A percentile compares a stretch with the other conserved stretches of the same genome.
Conservation (phyloP, 2,888 invertebrate genomes). For the Encarsia formosa region DNA sequence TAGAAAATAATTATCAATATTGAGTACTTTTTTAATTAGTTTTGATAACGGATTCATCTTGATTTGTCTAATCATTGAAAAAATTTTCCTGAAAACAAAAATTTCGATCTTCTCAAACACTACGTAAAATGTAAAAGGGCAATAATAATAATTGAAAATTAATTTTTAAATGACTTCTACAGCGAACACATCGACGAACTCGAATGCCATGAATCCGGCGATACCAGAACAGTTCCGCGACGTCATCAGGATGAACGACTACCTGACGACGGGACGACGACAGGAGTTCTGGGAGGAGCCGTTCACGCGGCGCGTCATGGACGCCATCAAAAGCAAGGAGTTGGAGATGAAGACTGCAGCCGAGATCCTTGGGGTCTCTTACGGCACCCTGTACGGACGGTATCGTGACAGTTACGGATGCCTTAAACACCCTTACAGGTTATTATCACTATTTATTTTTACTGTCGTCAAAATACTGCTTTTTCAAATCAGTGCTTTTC, state of each 20-base stretch:
- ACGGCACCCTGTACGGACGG: conserved; percentile 84
- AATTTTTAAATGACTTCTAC: too few relatives aligned
- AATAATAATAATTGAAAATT: too few relatives aligned
- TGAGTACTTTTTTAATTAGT: too few relatives aligned
- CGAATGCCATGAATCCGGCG: conserved; percentile 45
- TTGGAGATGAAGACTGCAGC: conserved; percentile 92
- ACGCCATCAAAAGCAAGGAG: conserved; percentile 84
- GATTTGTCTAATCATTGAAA: too few relatives aligned
- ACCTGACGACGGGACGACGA: conserved; percentile 76
- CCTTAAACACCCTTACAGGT: conserved; percentile 83
- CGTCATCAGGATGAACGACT: conserved; percentile 83
- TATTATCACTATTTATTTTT: conserved; percentile 7
- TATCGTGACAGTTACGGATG: conserved; percentile 87
- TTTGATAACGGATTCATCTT: too few relatives aligned
- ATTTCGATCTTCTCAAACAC: too few relatives aligned
- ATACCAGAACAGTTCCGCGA: conserved; percentile 56
- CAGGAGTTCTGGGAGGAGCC: conserved; percentile 93
- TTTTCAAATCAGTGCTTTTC: background rate
- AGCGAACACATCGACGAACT: conserved; percentile 44
- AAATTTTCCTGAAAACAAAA: too few relatives aligned
- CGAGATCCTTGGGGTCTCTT: conserved; percentile 83
- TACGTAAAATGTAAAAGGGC: too few relatives aligned
- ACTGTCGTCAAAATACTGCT: background rate
- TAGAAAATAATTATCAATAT: too few relatives aligned
- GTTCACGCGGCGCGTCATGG: conserved; percentile 83